Base-by-base conservation (phyloP, 1,140 invertebrate species). In the Papilio dardanus region DNA sequence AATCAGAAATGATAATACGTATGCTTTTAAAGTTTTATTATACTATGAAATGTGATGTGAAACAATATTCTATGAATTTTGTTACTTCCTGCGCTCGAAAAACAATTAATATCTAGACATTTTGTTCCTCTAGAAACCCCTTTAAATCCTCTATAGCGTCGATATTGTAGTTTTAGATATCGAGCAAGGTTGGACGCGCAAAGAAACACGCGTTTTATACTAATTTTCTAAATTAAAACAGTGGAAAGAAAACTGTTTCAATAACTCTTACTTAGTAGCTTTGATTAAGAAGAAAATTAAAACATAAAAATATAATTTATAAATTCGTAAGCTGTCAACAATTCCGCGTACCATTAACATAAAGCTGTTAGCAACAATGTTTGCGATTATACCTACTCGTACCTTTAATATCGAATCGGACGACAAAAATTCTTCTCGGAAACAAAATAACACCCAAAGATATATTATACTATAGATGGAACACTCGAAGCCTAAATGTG, bases 371-470 rank as follows among this genome's bases (percentile, higher is more conserved):
- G 40, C 69, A 71, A 86, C 85, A 85, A 79, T 78, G 80, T 83
- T 80, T 66, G 58, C 67, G 78, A 69, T 76, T 86, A 1, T 37
- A 37, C 35, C 7, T 12, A 37, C 8, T 12, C 12, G 81, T 81
- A 77, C 76, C 80, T 82, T 84, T 78, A 73, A 82, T 80, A 83
- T 71, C 74, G 74, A 78, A 77, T 76, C 81, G 76, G 82, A 83
- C 79, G 86, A 86, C 85, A 88, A 85, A 86, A 83, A 76, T 85
- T 85, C 80, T 88, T 86, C 86, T 85, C 69, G 37, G 86, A 88
- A 88, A 79, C 74, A 71, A 71, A 79, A 84, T 82, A 83, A 81
- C n/a, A n/a, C n/a, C n/a, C n/a, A n/a, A n/a, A n/a, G n/a, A n/a
- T n/a, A n/a, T n/a, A n/a, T n/a, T n/a, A n/a, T n/a, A n/a, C n/a